Evolutionary conservation across 2,113 vertebrate species (phyloP).

Genomic region (Cariama cristata): DNA sequence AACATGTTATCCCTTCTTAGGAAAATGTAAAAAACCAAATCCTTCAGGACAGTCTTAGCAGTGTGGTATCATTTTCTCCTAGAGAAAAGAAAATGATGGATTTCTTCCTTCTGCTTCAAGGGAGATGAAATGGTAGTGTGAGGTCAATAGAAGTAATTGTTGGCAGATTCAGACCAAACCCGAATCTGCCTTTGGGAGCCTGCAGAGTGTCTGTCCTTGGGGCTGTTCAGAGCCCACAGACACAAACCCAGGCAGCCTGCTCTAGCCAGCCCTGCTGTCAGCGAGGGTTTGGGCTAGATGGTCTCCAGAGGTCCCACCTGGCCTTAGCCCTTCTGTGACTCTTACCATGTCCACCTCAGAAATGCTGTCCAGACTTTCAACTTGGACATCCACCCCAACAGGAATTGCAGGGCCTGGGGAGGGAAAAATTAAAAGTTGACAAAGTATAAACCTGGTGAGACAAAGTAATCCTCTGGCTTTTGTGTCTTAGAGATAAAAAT

Average conservation of each 20-base stretch:
- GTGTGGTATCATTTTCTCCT: background rate
- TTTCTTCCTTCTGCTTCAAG: background rate
- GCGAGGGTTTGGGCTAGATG: background rate
- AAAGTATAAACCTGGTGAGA: background rate
- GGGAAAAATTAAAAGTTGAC: background rate
- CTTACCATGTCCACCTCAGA: conserved; percentile 98
- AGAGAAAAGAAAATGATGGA: background rate
- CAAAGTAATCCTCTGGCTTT: background rate
- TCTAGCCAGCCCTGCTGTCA: background rate
- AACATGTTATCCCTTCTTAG: background rate
- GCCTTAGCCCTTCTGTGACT: background rate
- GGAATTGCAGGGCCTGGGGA: conserved; percentile 92
- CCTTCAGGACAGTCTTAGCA: background rate
- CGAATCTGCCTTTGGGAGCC: background rate
- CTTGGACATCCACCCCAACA: conserved; percentile 93
- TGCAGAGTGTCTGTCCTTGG: background rate
- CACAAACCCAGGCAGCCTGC: background rate
- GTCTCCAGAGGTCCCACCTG: background rate
- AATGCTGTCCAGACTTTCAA: conserved; percentile 97
- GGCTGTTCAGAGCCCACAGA: background rate
- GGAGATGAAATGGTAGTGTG: background rate
- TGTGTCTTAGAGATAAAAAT: background rate
- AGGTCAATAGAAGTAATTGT: background rate
- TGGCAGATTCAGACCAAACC: background rate
- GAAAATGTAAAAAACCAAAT: background rate